Percentiles rank a stretch among this genome's conserved stretches.
Conservation (phyloP, 64 coral and sea anemone genomes). For the Porites australiensis region DNA sequence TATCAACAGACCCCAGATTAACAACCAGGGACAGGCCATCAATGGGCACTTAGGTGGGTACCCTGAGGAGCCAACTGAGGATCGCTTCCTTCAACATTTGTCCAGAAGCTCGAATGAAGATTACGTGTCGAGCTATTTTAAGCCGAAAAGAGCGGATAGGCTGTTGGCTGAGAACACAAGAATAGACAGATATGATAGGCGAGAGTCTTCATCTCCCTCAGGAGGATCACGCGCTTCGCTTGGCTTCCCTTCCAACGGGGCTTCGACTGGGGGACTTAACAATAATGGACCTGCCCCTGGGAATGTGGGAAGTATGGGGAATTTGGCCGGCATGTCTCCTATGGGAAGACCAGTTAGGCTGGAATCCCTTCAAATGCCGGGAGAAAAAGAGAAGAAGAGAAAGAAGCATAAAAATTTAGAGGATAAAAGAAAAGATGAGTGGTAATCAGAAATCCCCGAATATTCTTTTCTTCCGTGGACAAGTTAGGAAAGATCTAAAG, state of each 20-base stretch:
- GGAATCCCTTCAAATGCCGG: slow-evolving; percentile 61
- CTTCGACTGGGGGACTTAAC: background rate
- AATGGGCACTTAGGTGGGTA: slow-evolving; percentile 74
- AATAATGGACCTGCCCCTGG: slow-evolving; percentile 22
- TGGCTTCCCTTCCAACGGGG: slow-evolving; percentile 7
- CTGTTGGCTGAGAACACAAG: slow-evolving; percentile 75
- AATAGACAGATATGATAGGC: slow-evolving; percentile 53
- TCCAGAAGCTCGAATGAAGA: slow-evolving; percentile 73
- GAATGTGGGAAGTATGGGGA: slow-evolving; percentile 14
- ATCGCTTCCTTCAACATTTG: slow-evolving; percentile 84
- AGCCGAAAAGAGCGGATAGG: slow-evolving; percentile 92
- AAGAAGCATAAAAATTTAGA: slow-evolving; percentile 61
- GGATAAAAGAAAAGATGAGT: slow-evolving; percentile 30
- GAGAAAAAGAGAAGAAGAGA: slow-evolving; percentile 63
- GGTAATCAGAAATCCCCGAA: background rate
- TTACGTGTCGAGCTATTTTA: slow-evolving; percentile 86
- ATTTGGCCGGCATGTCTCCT: background rate
- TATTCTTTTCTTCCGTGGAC: background rate
- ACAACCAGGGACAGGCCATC: slow-evolving; percentile 77
- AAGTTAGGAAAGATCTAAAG: background rate
- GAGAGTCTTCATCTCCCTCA: slow-evolving; percentile 43
- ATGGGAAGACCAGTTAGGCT: slow-evolving; percentile 57
- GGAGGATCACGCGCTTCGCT: slow-evolving; percentile 31
- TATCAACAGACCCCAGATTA: slow-evolving; percentile 76
- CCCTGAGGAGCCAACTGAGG: slow-evolving; percentile 77